Percentiles rank a stretch among this genome's conserved stretches.
phyloP scores from a whole-genome alignment of 2,888 invertebrate genomes.

The Sesamia inferens region DNA sequence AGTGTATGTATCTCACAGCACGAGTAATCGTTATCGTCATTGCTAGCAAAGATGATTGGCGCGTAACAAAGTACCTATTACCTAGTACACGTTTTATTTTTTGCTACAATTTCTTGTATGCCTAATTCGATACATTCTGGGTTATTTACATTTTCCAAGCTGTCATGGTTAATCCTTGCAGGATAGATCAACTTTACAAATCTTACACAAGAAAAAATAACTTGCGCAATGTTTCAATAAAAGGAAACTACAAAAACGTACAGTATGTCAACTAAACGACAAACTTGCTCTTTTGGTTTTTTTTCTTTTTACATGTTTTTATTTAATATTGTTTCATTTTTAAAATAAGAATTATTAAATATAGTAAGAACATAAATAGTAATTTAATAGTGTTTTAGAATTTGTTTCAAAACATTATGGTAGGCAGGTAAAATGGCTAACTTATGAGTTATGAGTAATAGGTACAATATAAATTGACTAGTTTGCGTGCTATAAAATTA shows the following conservation, averaged over 20 bases:
- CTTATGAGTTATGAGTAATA: conserved; percentile 19
- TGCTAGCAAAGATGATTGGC: conserved; percentile 48
- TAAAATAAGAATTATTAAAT: conserved; percentile 1
- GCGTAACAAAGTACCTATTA: conserved; percentile 22
- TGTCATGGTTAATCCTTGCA: neutral
- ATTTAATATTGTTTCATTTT: conserved; percentile 4
- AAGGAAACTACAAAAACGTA: too few relatives aligned
- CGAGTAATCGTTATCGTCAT: conserved; percentile 17
- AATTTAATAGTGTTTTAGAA: neutral
- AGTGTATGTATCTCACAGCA: conserved; percentile 19
- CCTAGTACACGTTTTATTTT: neutral
- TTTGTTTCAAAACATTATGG: conserved; percentile 22
- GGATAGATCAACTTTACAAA: neutral
- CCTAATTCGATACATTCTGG: neutral
- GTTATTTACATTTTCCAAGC: neutral
- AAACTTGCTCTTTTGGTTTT: neutral
- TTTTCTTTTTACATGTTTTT: too few relatives aligned
- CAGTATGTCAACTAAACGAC: neutral
- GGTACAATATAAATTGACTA: neutral
- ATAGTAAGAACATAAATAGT: too few relatives aligned
- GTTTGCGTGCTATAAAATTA: neutral
- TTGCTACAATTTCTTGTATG: neutral
- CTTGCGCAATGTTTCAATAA: conserved; percentile 66
- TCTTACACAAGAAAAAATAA: conserved; percentile 57
- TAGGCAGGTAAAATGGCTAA: conserved; percentile 6